These are phyloP conservation scores for Silurus aristotelis DNA, from an alignment of 2,797 vertebrate species.

Conservation along the genomic window DNA sequence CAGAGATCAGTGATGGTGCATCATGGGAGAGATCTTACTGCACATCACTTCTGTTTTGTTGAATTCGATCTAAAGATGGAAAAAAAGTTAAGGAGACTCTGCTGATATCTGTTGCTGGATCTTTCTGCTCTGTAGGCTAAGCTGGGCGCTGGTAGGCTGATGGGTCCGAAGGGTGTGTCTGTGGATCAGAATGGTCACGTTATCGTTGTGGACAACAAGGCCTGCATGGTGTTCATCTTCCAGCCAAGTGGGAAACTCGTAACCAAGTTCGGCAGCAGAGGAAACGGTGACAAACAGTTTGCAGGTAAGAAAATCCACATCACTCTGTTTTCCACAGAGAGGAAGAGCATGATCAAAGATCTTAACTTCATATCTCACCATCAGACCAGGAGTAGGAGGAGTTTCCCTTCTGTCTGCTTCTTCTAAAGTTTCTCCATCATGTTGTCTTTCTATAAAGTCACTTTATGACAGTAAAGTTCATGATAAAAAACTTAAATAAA, in stretches of 20 bases:
- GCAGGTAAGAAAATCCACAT: constrained; percentile 77
- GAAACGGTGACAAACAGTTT: constrained; percentile 97
- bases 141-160: constrained; percentile 93
- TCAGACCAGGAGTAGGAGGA: not conserved
- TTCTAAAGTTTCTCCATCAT: not conserved
- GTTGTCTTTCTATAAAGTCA: not conserved
- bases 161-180: constrained; percentile 97
- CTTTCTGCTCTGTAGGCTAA: constrained; percentile 79
- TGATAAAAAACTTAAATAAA: too few species aligned
- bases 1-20: not conserved
- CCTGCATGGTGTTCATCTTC: constrained; percentile 97
- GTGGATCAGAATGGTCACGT: constrained; percentile 96
- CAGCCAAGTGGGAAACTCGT: constrained; percentile 94
- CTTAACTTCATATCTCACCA: not conserved
- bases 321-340: not conserved
- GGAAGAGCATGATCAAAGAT: not conserved
- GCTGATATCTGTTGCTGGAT: too few species aligned
- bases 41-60: not conserved
- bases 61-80: not conserved
- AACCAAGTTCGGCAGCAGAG: constrained; percentile 93
- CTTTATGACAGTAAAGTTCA: not conserved
- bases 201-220: constrained; percentile 98
- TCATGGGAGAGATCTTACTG: not conserved
- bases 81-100: not conserved
- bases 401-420: not conserved